Base-by-base conservation (phyloP, 2,888 invertebrate species). In the Deroplatys truncata region DNA sequence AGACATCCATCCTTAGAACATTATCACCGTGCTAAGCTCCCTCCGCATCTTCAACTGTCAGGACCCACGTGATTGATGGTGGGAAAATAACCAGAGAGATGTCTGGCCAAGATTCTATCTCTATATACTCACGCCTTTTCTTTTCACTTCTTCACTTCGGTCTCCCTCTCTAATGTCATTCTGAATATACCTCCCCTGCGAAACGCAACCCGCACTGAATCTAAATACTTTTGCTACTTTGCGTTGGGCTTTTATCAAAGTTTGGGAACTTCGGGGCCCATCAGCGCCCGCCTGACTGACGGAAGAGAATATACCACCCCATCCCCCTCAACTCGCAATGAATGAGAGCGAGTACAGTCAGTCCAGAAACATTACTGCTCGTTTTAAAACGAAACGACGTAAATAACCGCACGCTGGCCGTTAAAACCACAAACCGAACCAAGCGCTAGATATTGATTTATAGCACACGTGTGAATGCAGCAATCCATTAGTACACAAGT, bases 21-120 rank as follows among this genome's bases (percentile, higher is more conserved):
- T 90, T 86, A 90, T 90, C 90, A 43, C 88, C 85, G 82, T 35
- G n/a, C 85, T 88, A 89, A 89, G 89, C 87, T n/a, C 85, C 28
- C 85, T 88, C 20, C 56, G 88, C 84, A 84, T 88, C 84, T 84
- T 89, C 72, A 82, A 16, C 89, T 89, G 89, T 89, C 89, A 86
- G n/a, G 29, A 35, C 29, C n/a, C 20, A 20, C 28, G 85, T 89
- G 89, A 89, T 89, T 89, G 89, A 89, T 89, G 89, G 86, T 89
- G 89, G 89, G 89, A 89, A 89, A 84, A 35, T 72, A 56, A 49
- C 83, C 85, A 49, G n/a, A 10, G 82, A 83, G 87, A 87, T 83
- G 87, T 87, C 87, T 85, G 85, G 49, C 85, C 85, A 85, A 85
- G 87, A 87, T 87, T 87, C 82, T 87, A 87, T 87, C 87, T 87